phyloP scores from a whole-genome alignment of 2,113 vertebrate genomes.

The Prionailurus viverrinus region DNA sequence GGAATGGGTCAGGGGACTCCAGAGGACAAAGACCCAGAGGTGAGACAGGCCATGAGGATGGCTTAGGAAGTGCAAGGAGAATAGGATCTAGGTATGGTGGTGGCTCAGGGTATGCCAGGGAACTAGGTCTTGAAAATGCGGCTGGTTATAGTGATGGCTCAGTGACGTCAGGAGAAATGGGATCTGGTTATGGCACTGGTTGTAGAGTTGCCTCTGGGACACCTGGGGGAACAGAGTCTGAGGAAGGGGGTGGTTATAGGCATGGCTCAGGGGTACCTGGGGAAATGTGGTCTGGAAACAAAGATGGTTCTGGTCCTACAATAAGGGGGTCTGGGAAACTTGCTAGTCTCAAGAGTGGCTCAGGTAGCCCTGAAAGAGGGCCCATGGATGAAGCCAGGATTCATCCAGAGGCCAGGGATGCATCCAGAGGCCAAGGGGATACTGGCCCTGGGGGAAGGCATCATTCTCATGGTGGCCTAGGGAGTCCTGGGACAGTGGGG shows the following conservation, averaged over 20 bases:
- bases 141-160: not conserved
- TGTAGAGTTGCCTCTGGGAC: not conserved
- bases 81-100: not conserved
- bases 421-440: not conserved
- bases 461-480: fast-evolving
- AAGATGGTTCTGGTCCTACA: not conserved
- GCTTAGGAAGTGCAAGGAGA: not conserved
- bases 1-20: not conserved
- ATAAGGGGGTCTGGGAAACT: not conserved
- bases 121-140: not conserved
- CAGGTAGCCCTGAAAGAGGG: not conserved
- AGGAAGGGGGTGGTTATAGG: not conserved
- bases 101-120: not conserved
- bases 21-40: not conserved
- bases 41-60: not conserved
- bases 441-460: not conserved
- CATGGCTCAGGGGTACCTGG: not conserved
- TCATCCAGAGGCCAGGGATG: not conserved
- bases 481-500: not conserved
- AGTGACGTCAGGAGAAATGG: not conserved
- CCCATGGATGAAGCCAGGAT: fast-evolving
- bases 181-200: not conserved
- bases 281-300: not conserved
- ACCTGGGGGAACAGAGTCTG: not conserved
- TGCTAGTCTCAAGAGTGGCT: not conserved